Conservation (phyloP, 2,888 invertebrate genomes). For the Zygothrica quintamaculata region DNA sequence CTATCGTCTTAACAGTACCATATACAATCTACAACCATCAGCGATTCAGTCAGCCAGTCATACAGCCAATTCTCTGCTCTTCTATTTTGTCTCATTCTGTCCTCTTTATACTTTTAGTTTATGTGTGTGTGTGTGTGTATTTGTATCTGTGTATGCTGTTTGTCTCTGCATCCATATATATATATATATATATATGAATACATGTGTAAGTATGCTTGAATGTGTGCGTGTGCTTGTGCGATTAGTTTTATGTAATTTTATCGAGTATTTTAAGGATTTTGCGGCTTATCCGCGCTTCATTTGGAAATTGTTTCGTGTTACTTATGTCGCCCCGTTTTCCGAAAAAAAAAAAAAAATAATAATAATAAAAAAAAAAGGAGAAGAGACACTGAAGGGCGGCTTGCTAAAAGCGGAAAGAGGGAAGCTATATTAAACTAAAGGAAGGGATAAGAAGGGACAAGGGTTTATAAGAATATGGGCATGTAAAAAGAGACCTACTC, state of each 20-base stretch:
- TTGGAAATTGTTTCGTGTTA: slow-evolving; percentile 79
- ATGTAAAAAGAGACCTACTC: slow-evolving; percentile 55
- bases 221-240: slow-evolving; percentile 75
- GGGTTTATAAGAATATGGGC: slow-evolving; percentile 34
- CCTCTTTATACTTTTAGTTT: slow-evolving; percentile 8
- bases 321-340: slow-evolving; percentile 64
- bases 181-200: neutral
- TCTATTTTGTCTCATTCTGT: slow-evolving; percentile 13
- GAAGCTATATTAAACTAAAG: slow-evolving; percentile 3
- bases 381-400: too few relatives aligned
- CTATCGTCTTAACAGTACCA: too few relatives aligned
- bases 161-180: too few relatives aligned
- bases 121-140: slow-evolving; percentile 4
- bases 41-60: slow-evolving; percentile 34
- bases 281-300: slow-evolving; percentile 80
- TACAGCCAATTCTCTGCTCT: slow-evolving; percentile 52
- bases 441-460: slow-evolving; percentile 13
- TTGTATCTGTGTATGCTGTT: slow-evolving; percentile 15
- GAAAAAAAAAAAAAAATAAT: too few relatives aligned
- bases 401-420: slow-evolving; percentile 16
- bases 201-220: slow-evolving; percentile 22
- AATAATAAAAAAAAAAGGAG: too few relatives aligned
- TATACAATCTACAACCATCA: slow-evolving; percentile 43
- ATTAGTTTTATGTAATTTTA: slow-evolving; percentile 84
- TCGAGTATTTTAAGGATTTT: slow-evolving; percentile 83